A percentile compares a stretch with the other conserved stretches of the same genome.
phyloP scores from a whole-genome alignment of 1,140 invertebrate species.

The Ruditapes philippinarum region DNA sequence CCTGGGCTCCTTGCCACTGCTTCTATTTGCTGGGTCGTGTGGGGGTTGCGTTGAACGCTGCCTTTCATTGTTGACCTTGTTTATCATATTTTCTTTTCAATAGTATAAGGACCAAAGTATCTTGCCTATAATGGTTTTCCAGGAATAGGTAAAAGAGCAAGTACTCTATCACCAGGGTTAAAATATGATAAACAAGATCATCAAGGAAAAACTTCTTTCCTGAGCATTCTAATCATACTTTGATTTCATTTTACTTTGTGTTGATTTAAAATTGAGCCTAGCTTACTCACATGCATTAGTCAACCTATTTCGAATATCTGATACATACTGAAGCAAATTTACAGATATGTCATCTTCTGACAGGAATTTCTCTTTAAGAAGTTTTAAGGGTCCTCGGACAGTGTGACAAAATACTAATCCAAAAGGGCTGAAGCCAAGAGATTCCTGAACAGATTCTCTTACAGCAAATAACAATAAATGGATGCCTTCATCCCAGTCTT shows the following conservation, averaged over 20 bases:
- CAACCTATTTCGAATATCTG: constrained; percentile 59
- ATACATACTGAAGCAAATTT: constrained; percentile 59
- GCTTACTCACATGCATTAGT: constrained; percentile 59
- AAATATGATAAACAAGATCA: too few relatives aligned
- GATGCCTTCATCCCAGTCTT: constrained; percentile 69
- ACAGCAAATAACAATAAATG: constrained; percentile 67
- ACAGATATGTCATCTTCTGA: background rate
- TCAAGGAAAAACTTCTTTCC: too few relatives aligned
- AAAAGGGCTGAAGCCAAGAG: constrained; percentile 60
- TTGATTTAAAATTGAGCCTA: constrained; percentile 28
- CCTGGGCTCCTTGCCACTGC: too few relatives aligned
- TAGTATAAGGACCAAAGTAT: too few relatives aligned
- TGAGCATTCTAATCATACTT: too few relatives aligned
- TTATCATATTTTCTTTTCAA: too few relatives aligned
- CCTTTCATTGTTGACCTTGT: too few relatives aligned
- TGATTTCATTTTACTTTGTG: constrained; percentile 67
- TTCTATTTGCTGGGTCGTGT: too few relatives aligned
- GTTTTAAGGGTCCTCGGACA: constrained; percentile 66
- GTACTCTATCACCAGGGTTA: too few relatives aligned
- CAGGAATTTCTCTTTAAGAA: constrained; percentile 64
- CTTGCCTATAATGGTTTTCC: too few relatives aligned
- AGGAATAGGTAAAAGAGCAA: background rate
- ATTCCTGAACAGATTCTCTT: constrained; percentile 51
- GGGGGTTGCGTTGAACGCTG: too few relatives aligned
- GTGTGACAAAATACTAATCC: constrained; percentile 16